phyloP scores from a whole-genome alignment of 1,140 invertebrate species.

The Brachionus calyciflorus region DNA sequence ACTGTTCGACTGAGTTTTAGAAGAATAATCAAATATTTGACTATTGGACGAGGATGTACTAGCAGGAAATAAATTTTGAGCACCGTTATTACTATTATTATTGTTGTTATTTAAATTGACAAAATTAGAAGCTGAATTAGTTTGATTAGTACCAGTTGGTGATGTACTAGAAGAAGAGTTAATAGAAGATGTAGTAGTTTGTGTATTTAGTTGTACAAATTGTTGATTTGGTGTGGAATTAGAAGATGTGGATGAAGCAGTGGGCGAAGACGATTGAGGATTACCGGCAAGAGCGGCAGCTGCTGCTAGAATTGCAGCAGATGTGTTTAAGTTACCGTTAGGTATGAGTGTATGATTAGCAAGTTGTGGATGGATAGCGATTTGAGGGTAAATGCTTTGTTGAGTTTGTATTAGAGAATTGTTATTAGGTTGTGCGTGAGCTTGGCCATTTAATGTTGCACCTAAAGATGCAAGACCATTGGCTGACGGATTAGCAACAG shows the following conservation, averaged over 20 bases:
- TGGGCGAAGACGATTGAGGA: conserved; percentile 15
- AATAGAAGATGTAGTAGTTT: conserved; percentile 26
- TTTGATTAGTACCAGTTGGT: conserved; percentile 1
- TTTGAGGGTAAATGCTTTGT: conserved; percentile 1
- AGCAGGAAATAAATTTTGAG: conserved; percentile 12
- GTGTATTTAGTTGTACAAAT: conserved; percentile 2
- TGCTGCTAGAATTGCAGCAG: neutral
- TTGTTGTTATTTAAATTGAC: neutral
- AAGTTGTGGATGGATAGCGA: neutral
- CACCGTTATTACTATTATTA: too few species aligned
- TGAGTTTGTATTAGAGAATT: neutral
- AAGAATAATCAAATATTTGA: conserved; percentile 4
- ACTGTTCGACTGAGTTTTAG: neutral
- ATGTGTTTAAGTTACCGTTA: neutral
- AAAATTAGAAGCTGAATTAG: conserved; percentile 25
- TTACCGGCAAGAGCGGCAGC: conserved; percentile 23
- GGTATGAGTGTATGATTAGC: neutral
- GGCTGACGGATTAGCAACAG: neutral
- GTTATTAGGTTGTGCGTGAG: neutral
- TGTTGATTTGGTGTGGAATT: neutral
- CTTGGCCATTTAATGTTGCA: neutral
- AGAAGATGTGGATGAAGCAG: conserved; percentile 8
- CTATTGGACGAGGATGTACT: neutral
- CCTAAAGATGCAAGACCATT: neutral
- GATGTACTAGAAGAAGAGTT: conserved; percentile 25